Base-by-base conservation (phyloP, 2,797 vertebrate genomes). In the Mormyrops boulengeri region DNA sequence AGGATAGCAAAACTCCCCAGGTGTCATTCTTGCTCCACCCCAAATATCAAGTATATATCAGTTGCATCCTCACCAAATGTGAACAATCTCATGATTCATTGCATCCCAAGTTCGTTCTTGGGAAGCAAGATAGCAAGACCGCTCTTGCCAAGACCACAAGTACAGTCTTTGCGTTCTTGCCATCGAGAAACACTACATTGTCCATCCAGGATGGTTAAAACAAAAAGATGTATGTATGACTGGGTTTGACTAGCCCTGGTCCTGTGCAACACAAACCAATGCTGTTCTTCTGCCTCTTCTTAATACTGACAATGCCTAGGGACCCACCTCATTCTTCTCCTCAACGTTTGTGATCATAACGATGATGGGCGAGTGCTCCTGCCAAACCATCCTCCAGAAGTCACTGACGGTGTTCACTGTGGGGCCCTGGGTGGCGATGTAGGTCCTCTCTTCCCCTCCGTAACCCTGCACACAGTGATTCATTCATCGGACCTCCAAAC, bases 311-410 rank as follows among this genome's bases (percentile, higher is more conserved):
- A 47, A 17, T 19, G 44, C 2, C n/a, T 19, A 47, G 41, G 38
- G 77, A 49, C 77, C 41, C 77, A 99, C 99, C 97, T 99, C 99
- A 0, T 99, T 99, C 95, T 98, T 99, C 94, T 99, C 99, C 93
- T 99, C 98, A 91, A 99, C 97, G 93, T 99, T 99, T 92, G 98
- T 99, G 95, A 99, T 99, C 98, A 99, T 99, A 93, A 99, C 98
- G 84, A 99, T 97, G 93, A 99, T 98, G 88, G 98, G 97, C 30
- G 95, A 95, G 90, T 92, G 96, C 93, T 99, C 97, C 93, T 99
- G 98, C 99, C 99, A 99, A 92, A 99, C 97, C 99, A 99, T 99
- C 95, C 96, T 97, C 99, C 99, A 99, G 96, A 99, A 99, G 94
- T 99, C 99, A 14, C 96, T 96, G 87, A 99, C 97, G 7, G 99